These are phyloP conservation scores for Meta bourneti DNA, from an alignment of 2,888 invertebrate species.

Conservation along the genomic window DNA sequence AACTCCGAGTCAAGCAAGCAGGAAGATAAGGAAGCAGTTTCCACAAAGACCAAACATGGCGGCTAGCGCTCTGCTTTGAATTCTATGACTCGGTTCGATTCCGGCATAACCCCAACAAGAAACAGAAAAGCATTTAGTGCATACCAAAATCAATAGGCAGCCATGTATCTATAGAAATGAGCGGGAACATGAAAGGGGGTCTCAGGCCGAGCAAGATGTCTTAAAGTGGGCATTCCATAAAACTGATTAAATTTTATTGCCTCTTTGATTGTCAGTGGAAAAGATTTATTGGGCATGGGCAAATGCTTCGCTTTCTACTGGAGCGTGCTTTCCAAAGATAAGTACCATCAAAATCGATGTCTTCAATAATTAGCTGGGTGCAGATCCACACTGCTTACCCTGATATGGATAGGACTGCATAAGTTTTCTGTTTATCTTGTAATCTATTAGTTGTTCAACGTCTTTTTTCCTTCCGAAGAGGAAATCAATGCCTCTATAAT, in stretches of 20 bases:
- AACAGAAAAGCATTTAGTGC: constrained; percentile 24
- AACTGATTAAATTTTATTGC: constrained; percentile 75
- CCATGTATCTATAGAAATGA: constrained; percentile 69
- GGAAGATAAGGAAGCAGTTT: too few species aligned
- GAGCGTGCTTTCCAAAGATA: constrained; percentile 71
- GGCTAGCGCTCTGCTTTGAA: neutral
- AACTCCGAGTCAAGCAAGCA: too few species aligned
- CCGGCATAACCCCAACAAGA: constrained; percentile 13
- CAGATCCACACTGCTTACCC: constrained; percentile 37
- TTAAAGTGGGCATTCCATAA: constrained; percentile 71
- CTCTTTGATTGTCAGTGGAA: constrained; percentile 68
- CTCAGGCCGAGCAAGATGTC: constrained; percentile 57
- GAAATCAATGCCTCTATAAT: constrained; percentile 60
- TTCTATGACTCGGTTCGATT: neutral
- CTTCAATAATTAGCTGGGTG: constrained; percentile 71
- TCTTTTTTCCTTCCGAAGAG: constrained; percentile 18
- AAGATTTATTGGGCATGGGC: constrained; percentile 73
- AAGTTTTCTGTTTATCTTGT: constrained; percentile 71
- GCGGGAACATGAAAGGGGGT: constrained; percentile 32
- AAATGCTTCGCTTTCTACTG: constrained; percentile 60
- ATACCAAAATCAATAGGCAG: constrained; percentile 73
- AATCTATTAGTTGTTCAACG: constrained; percentile 53
- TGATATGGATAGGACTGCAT: constrained; percentile 60
- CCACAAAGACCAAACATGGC: constrained; percentile 45
- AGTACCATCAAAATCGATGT: constrained; percentile 73